Evolutionary conservation across 2,888 invertebrate genomes (phyloP).

Genomic region (Smittia sp.): DNA sequence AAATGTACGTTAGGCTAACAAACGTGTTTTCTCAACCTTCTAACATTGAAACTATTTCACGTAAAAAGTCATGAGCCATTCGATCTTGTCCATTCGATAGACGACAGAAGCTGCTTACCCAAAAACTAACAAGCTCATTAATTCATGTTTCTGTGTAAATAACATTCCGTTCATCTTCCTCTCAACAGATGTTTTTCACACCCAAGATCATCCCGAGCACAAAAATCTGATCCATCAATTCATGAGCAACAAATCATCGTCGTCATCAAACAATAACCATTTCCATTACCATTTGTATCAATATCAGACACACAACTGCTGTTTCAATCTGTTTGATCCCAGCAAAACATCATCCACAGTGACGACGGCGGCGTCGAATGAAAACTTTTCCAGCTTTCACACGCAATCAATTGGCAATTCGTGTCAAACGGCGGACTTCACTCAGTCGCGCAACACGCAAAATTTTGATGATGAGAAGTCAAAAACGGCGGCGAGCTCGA

Average conservation of each 20-base stretch:
- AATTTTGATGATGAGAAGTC: neutral
- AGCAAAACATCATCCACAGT: slow-evolving; percentile 41
- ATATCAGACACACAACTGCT: slow-evolving; percentile 36
- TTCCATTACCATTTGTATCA: slow-evolving; percentile 41
- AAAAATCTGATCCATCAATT: slow-evolving; percentile 38
- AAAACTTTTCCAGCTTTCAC: slow-evolving; percentile 26
- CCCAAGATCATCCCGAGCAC: slow-evolving; percentile 3
- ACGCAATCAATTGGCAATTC: slow-evolving; percentile 19
- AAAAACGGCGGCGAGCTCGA: slow-evolving; percentile 1
- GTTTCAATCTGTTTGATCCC: slow-evolving; percentile 37
- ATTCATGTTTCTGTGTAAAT: neutral
- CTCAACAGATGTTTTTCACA: neutral
- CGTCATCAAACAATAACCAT: slow-evolving; percentile 37
- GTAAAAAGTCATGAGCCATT: no score
- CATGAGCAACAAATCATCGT: slow-evolving; percentile 33
- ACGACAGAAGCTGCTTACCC: neutral
- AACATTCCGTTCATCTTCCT: slow-evolving; percentile 4
- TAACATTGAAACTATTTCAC: no score
- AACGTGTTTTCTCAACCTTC: no score
- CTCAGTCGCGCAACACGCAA: slow-evolving; percentile 3
- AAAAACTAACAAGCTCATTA: neutral
- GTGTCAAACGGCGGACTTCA: slow-evolving; percentile 6
- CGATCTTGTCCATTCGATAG: no score
- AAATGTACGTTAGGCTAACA: no score
- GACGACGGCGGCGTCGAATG: slow-evolving; percentile 34